Evolutionary conservation across 2,888 invertebrate species (phyloP), one percentile per base, ranked within the genome.

Genomic region (Drosophila algonquin): DNA sequence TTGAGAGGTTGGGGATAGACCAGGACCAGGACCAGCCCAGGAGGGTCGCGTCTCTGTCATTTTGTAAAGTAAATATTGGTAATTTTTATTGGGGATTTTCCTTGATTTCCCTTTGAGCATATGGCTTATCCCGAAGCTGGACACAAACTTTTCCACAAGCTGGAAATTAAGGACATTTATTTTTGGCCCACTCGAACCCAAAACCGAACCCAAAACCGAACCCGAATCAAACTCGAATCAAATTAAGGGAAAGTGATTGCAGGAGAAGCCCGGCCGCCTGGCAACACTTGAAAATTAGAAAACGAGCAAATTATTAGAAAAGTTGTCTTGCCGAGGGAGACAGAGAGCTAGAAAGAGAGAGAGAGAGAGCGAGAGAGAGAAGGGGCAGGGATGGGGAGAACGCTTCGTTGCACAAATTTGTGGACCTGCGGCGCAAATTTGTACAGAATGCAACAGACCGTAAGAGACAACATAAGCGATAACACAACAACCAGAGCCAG

Each of bases 21-120:
- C 7, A 21, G 63, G 56, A 57, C 48, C 46, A 51, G 55, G 30
- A 67, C 75, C 75, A 2, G 7, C 6, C 6, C 40, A 40, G 7
- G 79, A 71, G 73, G 75, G 76, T 68, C 21, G 2, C 79, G 76
- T 68, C 21, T 21, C 79, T 86, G 86, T 87, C 87, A 87, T 87
- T 86, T 87, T 82, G 78, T 81, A 87, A 81, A 87, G 87, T 87
- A 87, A 87, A 87, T 87, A 87, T 87, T 87, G 87, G 87, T 87
- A 87, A 87, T 87, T 87, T 87, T 87, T 87, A 87, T 87, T 86
- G 87, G 76, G 85, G 81, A 84, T 82, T 87, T 82, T 87, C 78
- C 75, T 76, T 75, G 82, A 82, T 82, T 78, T 75, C 59, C 53
- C 72, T 76, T 75, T 77, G 57, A 75, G 76, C 73, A 71, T 64